Base-by-base conservation (phyloP, 2,797 vertebrate genomes). In the Pseudomugil tenellus region DNA sequence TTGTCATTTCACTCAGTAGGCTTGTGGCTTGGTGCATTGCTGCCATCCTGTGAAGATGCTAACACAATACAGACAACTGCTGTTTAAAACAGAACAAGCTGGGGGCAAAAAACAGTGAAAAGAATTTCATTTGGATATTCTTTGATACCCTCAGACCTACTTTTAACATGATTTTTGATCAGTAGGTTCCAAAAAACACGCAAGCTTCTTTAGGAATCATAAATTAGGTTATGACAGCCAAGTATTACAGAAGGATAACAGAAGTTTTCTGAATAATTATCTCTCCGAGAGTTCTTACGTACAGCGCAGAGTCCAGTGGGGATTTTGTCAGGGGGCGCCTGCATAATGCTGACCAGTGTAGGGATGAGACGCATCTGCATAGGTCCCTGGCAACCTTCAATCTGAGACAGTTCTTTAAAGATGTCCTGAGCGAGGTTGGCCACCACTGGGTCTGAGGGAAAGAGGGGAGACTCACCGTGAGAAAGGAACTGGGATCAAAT, bases 351-450 rank as follows among this genome's bases (percentile, higher is more conserved):
- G 92, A 98, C 94, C 63, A 99, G 95, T 0, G 98, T 99, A 70
- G 98, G 98, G 76, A 99, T 99, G 69, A 99, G 95, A 35, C 97
- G 94, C 95, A 97, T 96, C 91, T 99, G 98, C 98, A 99, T 97
- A 61, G 97, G 96, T 56, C 94, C 96, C 89, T 99, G 98, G 81
- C 98, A 99, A 63, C 96, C 96, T 89, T 99, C 97, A 6, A 99
- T 97, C 84, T 98, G 98, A 43, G 98, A 96, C 85, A 99, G 91
- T 76, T 99, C 98, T 91, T 99, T 99, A 87, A 99, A 99, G 91
- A 99, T 96, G 88, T 99, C 98, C 92, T 99, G 97, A 61, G 97
- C 97, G 89, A 99, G 91, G 7, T 97, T 98, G 1, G 98, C 97
- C 58, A 99, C 98, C 58, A 99, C 98, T 6, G 98, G 97, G 92